Evolutionary conservation across 1,140 invertebrate genomes (phyloP).

Genomic region (Zaprionus nigranus): DNA sequence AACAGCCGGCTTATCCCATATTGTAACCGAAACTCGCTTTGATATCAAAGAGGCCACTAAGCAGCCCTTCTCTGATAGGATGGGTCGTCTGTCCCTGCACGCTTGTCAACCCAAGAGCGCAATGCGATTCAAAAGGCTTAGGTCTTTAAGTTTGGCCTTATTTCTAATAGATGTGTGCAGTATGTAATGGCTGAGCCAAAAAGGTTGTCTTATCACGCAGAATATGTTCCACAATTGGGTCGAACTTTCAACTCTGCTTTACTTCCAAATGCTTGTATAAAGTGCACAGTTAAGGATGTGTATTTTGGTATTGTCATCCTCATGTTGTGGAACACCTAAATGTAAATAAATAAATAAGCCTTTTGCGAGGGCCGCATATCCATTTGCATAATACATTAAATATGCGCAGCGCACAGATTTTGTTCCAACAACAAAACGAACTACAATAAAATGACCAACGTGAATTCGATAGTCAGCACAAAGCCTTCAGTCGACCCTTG

Average conservation of each 20-base stretch:
- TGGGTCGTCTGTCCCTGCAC: neutral
- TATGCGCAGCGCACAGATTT: slow-evolving; percentile 73
- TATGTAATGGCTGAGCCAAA: slow-evolving; percentile 36
- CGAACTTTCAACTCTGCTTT: slow-evolving; percentile 39
- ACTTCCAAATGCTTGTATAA: neutral
- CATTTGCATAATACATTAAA: slow-evolving; percentile 79
- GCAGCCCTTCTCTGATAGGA: slow-evolving; percentile 9
- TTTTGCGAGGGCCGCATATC: slow-evolving; percentile 34
- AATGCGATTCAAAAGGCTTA: slow-evolving; percentile 37
- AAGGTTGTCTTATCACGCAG: slow-evolving; percentile 29
- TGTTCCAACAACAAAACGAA: slow-evolving; percentile 31
- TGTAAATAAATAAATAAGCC: slow-evolving; percentile 69
- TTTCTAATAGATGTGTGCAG: slow-evolving; percentile 39
- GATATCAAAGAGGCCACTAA: slow-evolving; percentile 42
- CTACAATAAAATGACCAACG: slow-evolving; percentile 70
- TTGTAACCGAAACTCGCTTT: slow-evolving; percentile 28
- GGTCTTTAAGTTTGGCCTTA: slow-evolving; percentile 32
- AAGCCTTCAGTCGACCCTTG: slow-evolving; percentile 40
- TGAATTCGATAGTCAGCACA: slow-evolving; percentile 63
- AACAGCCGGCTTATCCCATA: slow-evolving; percentile 28
- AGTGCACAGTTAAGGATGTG: slow-evolving; percentile 31
- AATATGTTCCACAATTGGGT: slow-evolving; percentile 26
- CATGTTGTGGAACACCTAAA: slow-evolving; percentile 39
- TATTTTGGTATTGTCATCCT: slow-evolving; percentile 53
- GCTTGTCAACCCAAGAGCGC: slow-evolving; percentile 30